Conservation (phyloP, 2,113 vertebrate genomes). For the Blennius ocellaris region DNA sequence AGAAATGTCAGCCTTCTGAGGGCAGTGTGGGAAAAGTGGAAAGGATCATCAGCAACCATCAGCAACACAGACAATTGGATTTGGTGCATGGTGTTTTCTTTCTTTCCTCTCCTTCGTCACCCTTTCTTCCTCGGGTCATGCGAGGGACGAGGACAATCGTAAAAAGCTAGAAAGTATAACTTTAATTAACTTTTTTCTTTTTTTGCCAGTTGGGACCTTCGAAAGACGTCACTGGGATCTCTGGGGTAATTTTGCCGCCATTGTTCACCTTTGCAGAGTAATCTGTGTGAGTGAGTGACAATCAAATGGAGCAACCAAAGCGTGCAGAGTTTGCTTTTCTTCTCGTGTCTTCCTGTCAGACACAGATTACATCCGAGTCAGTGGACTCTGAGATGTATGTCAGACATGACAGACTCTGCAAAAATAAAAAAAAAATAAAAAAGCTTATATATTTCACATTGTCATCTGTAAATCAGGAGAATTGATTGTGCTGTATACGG, state of each 20-base stretch:
- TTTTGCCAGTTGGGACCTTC: slow-evolving; percentile 11
- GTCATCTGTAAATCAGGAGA: too few relatives aligned
- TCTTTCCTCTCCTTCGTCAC: slow-evolving; percentile 17
- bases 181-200: slow-evolving; percentile 37
- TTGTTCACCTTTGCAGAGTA: slow-evolving; percentile 54
- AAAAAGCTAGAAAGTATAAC: slow-evolving; percentile 19
- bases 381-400: background rate
- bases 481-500: too few relatives aligned
- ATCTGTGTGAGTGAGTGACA: slow-evolving; percentile 64
- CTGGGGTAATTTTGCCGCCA: slow-evolving; percentile 49
- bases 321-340: slow-evolving; percentile 42
- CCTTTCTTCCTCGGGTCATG: slow-evolving; percentile 16
- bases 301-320: slow-evolving; percentile 51
- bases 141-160: background rate
- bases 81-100: slow-evolving; percentile 36
- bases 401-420: background rate
- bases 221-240: slow-evolving; percentile 32
- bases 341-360: slow-evolving; percentile 49
- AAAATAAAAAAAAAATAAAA: too few relatives aligned
- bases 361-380: slow-evolving; percentile 13
- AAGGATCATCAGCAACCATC: slow-evolving; percentile 36
- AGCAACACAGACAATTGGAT: slow-evolving; percentile 16
- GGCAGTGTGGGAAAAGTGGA: slow-evolving; percentile 62
- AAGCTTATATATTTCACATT: too few relatives aligned
- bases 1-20: background rate